Evolutionary conservation across 1,140 invertebrate species (phyloP).

Genomic region (Drosophila dunni): DNA sequence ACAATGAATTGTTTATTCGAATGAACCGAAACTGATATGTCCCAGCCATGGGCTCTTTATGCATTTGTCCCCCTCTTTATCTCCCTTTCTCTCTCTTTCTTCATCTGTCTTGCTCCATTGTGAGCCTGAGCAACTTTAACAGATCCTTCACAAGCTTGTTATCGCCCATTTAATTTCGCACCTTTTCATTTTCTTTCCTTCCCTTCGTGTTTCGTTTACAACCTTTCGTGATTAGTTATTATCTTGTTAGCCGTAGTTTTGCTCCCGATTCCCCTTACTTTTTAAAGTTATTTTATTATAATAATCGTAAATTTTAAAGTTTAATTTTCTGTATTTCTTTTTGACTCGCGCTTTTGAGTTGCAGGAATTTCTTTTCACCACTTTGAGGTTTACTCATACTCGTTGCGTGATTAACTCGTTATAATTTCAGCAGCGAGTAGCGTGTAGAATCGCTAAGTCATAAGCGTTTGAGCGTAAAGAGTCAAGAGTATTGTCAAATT

Average conservation of each 20-base stretch:
- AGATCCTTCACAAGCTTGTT: conserved; percentile 2
- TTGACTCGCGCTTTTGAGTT: not conserved
- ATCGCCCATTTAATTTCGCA: conserved; percentile 20
- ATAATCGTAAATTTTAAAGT: not conserved
- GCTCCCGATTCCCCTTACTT: not conserved
- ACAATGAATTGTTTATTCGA: conserved; percentile 44
- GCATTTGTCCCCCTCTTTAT: not conserved
- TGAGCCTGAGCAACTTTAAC: not conserved
- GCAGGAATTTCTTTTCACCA: too few species aligned
- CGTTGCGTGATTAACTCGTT: too few species aligned
- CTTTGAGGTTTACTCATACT: too few species aligned
- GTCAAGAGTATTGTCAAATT: too few species aligned
- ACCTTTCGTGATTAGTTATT: not conserved
- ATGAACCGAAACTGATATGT: conserved; percentile 35
- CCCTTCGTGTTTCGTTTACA: not conserved
- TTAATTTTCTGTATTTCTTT: not conserved
- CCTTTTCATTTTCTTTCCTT: not conserved
- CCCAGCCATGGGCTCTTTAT: conserved; percentile 12
- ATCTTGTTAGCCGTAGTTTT: not conserved
- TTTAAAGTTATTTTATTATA: not conserved
- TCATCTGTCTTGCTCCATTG: not conserved
- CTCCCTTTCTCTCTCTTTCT: not conserved
- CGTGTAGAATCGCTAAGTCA: too few species aligned
- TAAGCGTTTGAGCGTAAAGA: too few species aligned
- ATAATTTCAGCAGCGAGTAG: too few species aligned